Conservation (phyloP, 2,888 invertebrate genomes). For the Podotricha telesiphe region DNA sequence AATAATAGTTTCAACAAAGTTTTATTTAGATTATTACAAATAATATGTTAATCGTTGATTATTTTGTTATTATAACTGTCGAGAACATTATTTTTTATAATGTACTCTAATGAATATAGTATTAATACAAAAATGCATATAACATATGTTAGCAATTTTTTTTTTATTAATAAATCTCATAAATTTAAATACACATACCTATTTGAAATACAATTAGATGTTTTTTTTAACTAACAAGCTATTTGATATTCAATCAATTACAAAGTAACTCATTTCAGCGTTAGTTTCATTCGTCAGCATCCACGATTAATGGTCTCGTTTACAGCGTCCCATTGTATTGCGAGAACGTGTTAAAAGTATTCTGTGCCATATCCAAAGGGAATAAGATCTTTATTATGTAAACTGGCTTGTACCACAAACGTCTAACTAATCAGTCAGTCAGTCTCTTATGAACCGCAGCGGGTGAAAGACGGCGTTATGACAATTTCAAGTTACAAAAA, state of each 20-base stretch:
- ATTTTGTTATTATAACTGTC: no score
- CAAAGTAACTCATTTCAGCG: conserved; percentile 13
- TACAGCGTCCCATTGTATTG: conserved; percentile 29
- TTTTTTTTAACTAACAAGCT: background rate
- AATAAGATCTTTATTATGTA: conserved; percentile 25
- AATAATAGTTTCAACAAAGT: no score
- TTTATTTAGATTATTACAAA: no score
- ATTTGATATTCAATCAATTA: conserved; percentile 2
- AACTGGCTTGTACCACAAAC: conserved; percentile 30
- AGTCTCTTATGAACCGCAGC: conserved; percentile 58
- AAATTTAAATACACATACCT: no score
- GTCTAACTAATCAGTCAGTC: conserved; percentile 58
- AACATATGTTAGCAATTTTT: no score
- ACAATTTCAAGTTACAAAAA: background rate
- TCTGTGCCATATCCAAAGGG: conserved; percentile 30
- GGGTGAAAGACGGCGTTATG: conserved; percentile 50
- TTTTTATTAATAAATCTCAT: no score
- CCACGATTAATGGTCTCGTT: conserved; percentile 26
- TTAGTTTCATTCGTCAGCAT: conserved; percentile 29
- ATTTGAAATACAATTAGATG: background rate
- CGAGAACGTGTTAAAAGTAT: conserved; percentile 8
- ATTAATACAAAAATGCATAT: no score
- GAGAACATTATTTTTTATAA: no score
- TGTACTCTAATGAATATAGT: no score
- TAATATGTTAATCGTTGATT: no score